Base-by-base conservation (phyloP, 2,113 vertebrate genomes). In the Indicator indicator region DNA sequence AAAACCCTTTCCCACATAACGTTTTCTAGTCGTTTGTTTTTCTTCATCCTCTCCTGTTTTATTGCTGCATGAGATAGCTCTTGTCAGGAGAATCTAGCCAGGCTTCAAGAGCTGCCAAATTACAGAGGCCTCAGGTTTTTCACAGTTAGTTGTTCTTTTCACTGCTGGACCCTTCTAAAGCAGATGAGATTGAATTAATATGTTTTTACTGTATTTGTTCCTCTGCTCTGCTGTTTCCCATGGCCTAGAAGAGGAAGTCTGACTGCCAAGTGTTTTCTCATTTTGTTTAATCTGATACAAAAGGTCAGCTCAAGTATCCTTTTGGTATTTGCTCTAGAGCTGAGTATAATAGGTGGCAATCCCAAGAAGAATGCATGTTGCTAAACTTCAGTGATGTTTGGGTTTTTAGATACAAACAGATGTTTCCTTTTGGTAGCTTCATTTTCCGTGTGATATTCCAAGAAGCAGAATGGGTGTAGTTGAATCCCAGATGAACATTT, bases 371-470 rank as follows among this genome's bases (percentile, higher is more conserved):
- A 95, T 87, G 89, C 44, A 15, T 94, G 95, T 91, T 97, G 87
- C 91, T 97, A 87, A 95, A 95, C 94, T 92, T 93, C 89, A 90
- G 67, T 89, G 96, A 96, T 93, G 86, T 96, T 96, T 91, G 83
- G 69, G 59, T 0, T 56, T 92, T 89, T 50, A 87, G 84, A 97
- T 85, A 78, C 90, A 95, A 97, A 87, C 96, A 97, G 96, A 96
- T 97, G 96, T 97, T 97, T 97, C 97, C 96, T 96, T 96, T 95
- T 95, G 93, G 95, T 95, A 93, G 95, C 85, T 89, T 95, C 69
- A 81, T 93, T 97, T 97, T 95, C 94, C 46, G 0, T 50, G 68
- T 93, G 63, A 75, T 89, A 91, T 70, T 95, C 94, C 95, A 93
- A 96, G 83, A 77, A 91, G 69, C 8, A 1, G 60, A 91, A 83